Evolutionary conservation across 2,797 vertebrate species (phyloP), one percentile per base, ranked within the genome.

Genomic region (Squalus acanthias): DNA sequence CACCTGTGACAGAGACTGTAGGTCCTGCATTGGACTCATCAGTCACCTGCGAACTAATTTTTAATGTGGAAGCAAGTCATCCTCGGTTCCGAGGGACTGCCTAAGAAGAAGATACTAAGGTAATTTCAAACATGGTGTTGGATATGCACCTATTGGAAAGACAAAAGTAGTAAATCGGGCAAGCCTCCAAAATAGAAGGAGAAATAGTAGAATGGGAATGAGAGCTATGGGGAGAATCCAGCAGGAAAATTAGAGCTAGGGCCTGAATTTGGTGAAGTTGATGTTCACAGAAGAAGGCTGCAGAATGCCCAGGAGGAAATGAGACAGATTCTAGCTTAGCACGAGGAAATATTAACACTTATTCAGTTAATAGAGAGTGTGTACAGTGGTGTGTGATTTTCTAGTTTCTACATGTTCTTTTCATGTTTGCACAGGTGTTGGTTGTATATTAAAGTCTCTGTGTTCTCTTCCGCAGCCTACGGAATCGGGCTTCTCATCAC

Each of bases 401-500:
- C 15, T 17, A 33, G 88, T 63, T 91, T 65, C 39, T 33, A 69
- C 65, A 39, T 7, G 0, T 29, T 24, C n/a, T 39, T 67, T 93
- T 93, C 63, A 24, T 93, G 57, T 92, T 63, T 93, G 39, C 9
- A 10, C 33, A 69, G 69, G 33, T 93, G 22, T 39, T 20, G 65
- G 63, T 46, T 95, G 94, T 74, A 53, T 8, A 72, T 95, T 72
- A 6, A 46, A 50, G 39, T 72, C 22, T 95, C 2, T 26, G 0
- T 0, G 9, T 76, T 79, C 97, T 96, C 96, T 70, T 95, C 93
- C 70, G 1, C 97, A 99, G 99, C 99, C 0, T 99, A 99, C 0
- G 99, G 99, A 92, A 97, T 99, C 8, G 99, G 99, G 96, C 99
- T 99, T 96, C 98, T 99, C 91, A 98, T 99, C 98, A 99, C 99